Percentiles rank a stretch among this genome's conserved stretches.
These are phyloP conservation scores for Rhinophrynus dorsalis DNA, from an alignment of 2,797 vertebrate genomes.

Conservation along the genomic window DNA sequence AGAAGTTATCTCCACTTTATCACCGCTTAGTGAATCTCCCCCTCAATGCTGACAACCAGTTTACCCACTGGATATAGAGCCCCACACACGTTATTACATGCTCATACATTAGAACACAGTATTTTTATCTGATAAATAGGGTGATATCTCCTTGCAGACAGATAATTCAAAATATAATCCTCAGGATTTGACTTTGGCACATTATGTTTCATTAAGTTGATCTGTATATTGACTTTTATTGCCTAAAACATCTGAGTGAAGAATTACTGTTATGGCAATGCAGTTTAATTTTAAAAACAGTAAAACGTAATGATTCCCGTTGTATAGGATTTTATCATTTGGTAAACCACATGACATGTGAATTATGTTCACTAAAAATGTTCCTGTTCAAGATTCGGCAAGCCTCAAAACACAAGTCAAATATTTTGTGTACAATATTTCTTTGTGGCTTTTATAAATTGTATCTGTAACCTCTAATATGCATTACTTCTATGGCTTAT, in stretches of 20 bases:
- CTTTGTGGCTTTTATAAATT: constrained; percentile 2
- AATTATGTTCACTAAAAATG: constrained; percentile 17
- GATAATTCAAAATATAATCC: too few species aligned
- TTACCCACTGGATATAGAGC: too few species aligned
- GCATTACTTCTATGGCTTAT: constrained; percentile 2
- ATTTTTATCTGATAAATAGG: too few species aligned
- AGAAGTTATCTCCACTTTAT: too few species aligned
- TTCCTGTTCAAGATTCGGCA: background rate
- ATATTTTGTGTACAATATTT: background rate
- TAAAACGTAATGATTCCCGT: constrained; percentile 33
- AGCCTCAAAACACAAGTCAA: constrained; percentile 15
- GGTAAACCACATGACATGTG: constrained; percentile 45
- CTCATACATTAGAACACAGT: too few species aligned
- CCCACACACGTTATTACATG: too few species aligned
- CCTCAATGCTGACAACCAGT: too few species aligned
- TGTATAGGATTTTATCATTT: constrained; percentile 26
- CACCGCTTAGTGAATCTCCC: too few species aligned
- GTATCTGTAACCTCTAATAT: background rate
- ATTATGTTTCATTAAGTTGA: too few species aligned
- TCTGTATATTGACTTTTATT: constrained; percentile 4
- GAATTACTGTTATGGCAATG: constrained; percentile 15
- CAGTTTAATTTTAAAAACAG: constrained; percentile 22
- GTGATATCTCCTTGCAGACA: too few species aligned
- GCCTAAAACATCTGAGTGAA: background rate
- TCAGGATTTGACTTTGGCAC: too few species aligned